Conservation (phyloP, 2,113 vertebrate genomes). For the Neotragus moschatus region DNA sequence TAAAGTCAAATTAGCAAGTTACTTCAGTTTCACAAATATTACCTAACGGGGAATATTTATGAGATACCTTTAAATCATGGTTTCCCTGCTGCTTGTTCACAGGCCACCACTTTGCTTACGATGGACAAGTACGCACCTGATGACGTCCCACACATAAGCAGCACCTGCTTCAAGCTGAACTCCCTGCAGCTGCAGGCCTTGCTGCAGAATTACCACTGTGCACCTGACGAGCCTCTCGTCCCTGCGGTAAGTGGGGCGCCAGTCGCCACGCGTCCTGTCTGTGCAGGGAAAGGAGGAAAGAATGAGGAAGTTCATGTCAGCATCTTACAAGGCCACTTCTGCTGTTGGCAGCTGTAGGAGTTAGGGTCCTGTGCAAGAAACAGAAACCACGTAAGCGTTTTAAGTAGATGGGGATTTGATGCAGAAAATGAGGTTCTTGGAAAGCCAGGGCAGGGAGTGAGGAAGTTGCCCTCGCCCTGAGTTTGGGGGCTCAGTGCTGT, state of each 20-base stretch:
- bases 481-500: rapidly evolving
- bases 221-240: conserved; percentile 95
- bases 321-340: not conserved
- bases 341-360: not conserved
- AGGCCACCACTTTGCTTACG: conserved; percentile 97
- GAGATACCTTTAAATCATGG: not conserved
- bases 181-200: conserved; percentile 96
- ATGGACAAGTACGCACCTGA: conserved; percentile 98
- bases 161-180: conserved; percentile 98
- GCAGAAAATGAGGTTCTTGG: not conserved
- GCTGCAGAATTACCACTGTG: conserved; percentile 96
- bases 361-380: not conserved
- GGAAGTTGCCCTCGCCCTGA: not conserved
- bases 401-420: not conserved
- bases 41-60: not conserved
- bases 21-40: not conserved
- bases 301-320: not conserved
- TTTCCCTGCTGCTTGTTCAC: not conserved
- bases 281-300: too few species aligned
- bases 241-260: conserved; percentile 87
- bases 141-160: conserved; percentile 93
- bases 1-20: not conserved
- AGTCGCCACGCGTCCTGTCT: rapidly evolving
- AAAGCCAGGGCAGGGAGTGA: not conserved
- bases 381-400: not conserved